Percentiles rank a stretch among this genome's conserved stretches.
Conservation (phyloP, 2,113 vertebrate genomes). For the Gobiocypris rarus region DNA sequence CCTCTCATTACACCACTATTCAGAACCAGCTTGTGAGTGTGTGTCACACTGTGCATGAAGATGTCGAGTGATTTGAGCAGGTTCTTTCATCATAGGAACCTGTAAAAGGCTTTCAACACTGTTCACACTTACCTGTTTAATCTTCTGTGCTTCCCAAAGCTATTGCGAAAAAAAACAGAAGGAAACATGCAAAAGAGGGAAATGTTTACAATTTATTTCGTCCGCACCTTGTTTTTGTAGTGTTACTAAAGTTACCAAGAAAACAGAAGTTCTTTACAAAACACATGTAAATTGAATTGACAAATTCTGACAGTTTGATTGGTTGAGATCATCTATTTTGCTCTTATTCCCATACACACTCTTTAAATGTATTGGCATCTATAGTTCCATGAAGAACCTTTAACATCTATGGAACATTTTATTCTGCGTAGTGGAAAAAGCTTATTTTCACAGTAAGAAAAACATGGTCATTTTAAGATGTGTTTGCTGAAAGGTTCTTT, state of each 20-base stretch:
- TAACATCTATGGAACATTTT: neutral
- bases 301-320: neutral
- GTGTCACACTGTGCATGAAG: neutral
- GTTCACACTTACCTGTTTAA: conserved; percentile 84
- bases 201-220: neutral
- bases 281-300: neutral
- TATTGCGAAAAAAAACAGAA: conserved; percentile 48
- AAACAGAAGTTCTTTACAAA: neutral
- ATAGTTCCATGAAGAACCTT: neutral
- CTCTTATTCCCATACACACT: neutral
- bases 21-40: neutral
- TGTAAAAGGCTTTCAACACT: conserved; percentile 5
- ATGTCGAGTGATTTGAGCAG: neutral
- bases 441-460: neutral
- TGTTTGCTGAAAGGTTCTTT: neutral
- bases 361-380: neutral
- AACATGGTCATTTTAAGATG: neutral
- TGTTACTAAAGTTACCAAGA: neutral
- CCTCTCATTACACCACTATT: conserved; percentile 29
- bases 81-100: neutral
- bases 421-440: neutral
- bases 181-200: neutral
- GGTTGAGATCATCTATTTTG: neutral
- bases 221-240: conserved; percentile 13
- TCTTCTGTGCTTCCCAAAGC: conserved; percentile 95